Percentiles rank a stretch among this genome's conserved stretches.
Evolutionary conservation across 2,797 vertebrate genomes (phyloP).

Genomic region (Chrosomus eos): DNA sequence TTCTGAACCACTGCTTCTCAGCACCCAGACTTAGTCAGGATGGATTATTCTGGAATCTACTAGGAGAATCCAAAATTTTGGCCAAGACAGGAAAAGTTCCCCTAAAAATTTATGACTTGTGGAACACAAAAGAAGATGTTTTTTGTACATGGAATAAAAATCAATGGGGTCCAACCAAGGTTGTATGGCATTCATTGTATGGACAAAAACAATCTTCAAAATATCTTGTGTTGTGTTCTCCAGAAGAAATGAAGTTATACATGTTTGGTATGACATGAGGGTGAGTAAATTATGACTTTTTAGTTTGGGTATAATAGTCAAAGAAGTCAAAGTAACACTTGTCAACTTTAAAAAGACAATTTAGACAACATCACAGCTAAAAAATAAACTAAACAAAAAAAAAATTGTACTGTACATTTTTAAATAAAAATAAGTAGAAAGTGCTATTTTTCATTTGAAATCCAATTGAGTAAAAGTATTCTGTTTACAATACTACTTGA

Average conservation of each 20-base stretch:
- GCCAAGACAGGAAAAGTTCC: background rate
- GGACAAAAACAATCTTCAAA: background rate
- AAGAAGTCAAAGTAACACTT: too few relatives aligned
- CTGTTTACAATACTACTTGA: background rate
- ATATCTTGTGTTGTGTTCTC: background rate
- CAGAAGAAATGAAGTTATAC: background rate
- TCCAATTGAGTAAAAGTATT: background rate
- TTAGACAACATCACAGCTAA: background rate
- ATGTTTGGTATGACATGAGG: background rate
- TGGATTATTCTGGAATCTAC: conserved; percentile 24
- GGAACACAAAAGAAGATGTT: background rate
- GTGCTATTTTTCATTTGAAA: background rate
- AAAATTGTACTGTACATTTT: background rate
- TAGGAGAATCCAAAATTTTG: background rate
- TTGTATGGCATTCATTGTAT: background rate
- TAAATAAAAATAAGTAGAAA: background rate
- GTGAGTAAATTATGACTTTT: background rate
- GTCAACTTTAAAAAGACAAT: background rate
- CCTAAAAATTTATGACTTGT: background rate
- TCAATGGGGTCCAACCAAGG: background rate
- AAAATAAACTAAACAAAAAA: background rate
- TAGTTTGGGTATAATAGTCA: too few relatives aligned
- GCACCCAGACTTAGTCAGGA: conserved; percentile 11
- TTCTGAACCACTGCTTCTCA: conserved; percentile 25
- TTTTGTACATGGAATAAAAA: background rate